Conservation (phyloP, 2,797 vertebrate genomes). For the Myripristis jacobus region DNA sequence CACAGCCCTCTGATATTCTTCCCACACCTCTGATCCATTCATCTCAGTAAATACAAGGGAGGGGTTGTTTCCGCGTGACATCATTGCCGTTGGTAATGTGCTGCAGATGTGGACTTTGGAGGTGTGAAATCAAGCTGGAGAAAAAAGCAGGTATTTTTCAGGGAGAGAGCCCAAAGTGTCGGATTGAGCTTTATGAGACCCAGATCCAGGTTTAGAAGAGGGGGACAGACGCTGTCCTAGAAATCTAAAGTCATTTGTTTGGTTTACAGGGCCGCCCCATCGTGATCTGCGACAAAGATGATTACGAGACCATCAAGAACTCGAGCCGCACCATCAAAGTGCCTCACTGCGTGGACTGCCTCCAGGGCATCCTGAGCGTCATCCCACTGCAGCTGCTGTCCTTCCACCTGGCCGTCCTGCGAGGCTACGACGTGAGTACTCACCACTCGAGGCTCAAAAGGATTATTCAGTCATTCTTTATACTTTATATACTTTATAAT, state of each 20-base stretch:
- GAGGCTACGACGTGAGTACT: constrained; percentile 94
- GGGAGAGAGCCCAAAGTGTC: neutral
- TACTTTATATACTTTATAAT: too few species aligned
- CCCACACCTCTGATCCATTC: constrained; percentile 48
- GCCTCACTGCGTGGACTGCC: constrained; percentile 96
- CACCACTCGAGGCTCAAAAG: too few species aligned
- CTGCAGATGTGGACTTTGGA: constrained; percentile 58
- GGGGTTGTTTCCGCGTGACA: constrained; percentile 49
- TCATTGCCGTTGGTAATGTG: constrained; percentile 48
- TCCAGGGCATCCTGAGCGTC: constrained; percentile 96
- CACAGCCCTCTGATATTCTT: constrained; percentile 11
- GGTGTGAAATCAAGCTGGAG: constrained; percentile 27
- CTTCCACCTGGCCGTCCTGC: constrained; percentile 96
- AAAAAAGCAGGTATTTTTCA: neutral
- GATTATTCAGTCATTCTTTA: too few species aligned
- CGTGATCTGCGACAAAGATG: constrained; percentile 96
- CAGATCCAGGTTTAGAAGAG: neutral
- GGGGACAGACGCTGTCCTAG: neutral
- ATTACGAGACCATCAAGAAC: constrained; percentile 93
- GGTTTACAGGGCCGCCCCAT: constrained; percentile 92
- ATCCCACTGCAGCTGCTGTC: constrained; percentile 97
- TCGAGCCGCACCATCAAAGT: constrained; percentile 95
- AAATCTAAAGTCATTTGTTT: constrained; percentile 7
- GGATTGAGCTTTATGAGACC: neutral
- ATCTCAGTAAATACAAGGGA: constrained; percentile 51